Evolutionary conservation across 2,797 vertebrate genomes (phyloP), one percentile per base, ranked within the genome.

Genomic region (Sarcophilus harrisii): DNA sequence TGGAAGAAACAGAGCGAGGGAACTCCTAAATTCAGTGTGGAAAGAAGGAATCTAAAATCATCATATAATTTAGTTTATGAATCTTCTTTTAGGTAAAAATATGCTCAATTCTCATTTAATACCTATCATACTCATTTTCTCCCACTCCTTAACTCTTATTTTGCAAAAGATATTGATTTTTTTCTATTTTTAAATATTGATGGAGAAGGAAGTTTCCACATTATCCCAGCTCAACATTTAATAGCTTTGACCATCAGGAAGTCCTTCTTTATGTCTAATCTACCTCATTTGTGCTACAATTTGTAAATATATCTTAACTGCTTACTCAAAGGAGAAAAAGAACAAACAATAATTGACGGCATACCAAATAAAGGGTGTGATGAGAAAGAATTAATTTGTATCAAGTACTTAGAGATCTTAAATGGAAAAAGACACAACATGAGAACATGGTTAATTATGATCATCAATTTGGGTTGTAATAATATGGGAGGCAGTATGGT

Each of bases 221-320:
- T 52, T 60, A 91, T 57, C 94, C 96, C 81, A 93, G 91, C 49
- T 60, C 58, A 90, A 73, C 55, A 30, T 93, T 94, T 94, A 97
- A 96, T 95, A 95, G 94, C 94, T 96, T 93, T 87, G 58, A 30
- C 91, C 93, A 95, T 90, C 96, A 96, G 96, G 94, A 98, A 97
- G 93, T 97, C 93, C 55, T 93, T 92, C 94, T 95, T 57, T 57
- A 97, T 91, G 96, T 97, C 94, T 95, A 96, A 97, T 97, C 96
- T 97, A 58, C 28, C 91, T 94, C 91, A 58, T 92, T 60, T 58
- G 28, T 92, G 73, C 90, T 95, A 73, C 81, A 94, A 93, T 87
- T 97, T 96, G 90, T 95, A 97, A 97, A 97, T 96, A 97, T 55
- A 97, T 81, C 59, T 96, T 90, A 58, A 11, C 57, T 90, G 45